Conservation (phyloP, 2,113 vertebrate species). For the Sporophila hypoxantha region DNA sequence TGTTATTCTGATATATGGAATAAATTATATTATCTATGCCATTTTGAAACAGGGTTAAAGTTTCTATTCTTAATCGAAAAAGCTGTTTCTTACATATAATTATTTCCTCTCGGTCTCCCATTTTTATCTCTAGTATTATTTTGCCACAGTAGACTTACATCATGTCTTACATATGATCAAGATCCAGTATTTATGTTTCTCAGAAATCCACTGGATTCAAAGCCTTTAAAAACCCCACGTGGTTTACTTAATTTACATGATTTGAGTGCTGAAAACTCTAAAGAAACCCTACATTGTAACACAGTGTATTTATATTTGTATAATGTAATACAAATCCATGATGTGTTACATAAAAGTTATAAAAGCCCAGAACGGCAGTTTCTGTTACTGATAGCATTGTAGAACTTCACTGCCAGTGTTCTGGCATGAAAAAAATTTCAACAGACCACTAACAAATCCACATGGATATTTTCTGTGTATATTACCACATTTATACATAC, state of each 20-base stretch:
- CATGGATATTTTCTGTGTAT: not conserved
- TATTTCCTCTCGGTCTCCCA: not conserved
- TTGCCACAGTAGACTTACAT: not conserved
- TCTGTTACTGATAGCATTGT: not conserved
- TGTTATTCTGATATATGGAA: not conserved
- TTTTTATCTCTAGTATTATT: not conserved
- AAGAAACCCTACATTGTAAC: not conserved
- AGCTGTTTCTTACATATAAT: not conserved
- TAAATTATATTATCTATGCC: not conserved
- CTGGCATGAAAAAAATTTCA: not conserved
- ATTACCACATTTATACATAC: not conserved
- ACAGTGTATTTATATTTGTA: not conserved
- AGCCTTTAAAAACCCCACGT: not conserved
- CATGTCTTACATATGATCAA: not conserved
- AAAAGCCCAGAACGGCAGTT: not conserved
- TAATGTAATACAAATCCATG: not conserved
- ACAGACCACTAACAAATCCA: not conserved
- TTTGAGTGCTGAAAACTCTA: not conserved
- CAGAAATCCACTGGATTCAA: not conserved
- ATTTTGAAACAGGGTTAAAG: not conserved
- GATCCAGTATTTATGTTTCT: not conserved
- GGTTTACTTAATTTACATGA: not conserved
- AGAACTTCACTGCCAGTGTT: not conserved
- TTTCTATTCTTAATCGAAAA: not conserved
- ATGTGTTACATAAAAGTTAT: not conserved